These are phyloP conservation scores for Petroica traversi DNA, from an alignment of 2,113 vertebrate species.

Conservation along the genomic window DNA sequence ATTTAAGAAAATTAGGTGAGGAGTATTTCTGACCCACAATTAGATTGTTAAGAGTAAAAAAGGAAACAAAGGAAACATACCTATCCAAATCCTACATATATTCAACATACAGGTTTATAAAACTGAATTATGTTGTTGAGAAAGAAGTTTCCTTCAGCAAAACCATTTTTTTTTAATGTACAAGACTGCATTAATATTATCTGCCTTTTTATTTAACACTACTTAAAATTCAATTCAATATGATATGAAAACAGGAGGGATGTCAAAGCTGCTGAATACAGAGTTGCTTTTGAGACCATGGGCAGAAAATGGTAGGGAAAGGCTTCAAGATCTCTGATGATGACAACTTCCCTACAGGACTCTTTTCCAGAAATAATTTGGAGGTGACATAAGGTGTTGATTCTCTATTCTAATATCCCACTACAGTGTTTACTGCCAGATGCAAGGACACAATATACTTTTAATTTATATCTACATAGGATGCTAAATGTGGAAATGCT, in stretches of 20 bases:
- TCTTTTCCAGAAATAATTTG: background rate
- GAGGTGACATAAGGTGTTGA: background rate
- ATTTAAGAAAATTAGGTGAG: background rate
- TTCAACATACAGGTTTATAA: background rate
- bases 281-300: background rate
- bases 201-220: background rate
- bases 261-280: background rate
- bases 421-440: background rate
- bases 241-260: background rate
- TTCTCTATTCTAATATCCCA: background rate
- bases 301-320: background rate
- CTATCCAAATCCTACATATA: background rate
- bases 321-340: background rate
- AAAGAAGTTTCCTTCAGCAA: background rate
- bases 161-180: background rate
- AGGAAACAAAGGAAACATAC: background rate
- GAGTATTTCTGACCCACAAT: background rate
- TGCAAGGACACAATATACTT: background rate
- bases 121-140: background rate
- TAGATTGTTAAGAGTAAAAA: background rate
- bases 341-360: background rate
- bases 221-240: background rate
- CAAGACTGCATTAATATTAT: background rate
- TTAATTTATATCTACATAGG: background rate
- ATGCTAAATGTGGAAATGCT: background rate